phyloP scores from a whole-genome alignment of 2,797 vertebrate genomes.

The Urocyon cinereoargenteus region DNA sequence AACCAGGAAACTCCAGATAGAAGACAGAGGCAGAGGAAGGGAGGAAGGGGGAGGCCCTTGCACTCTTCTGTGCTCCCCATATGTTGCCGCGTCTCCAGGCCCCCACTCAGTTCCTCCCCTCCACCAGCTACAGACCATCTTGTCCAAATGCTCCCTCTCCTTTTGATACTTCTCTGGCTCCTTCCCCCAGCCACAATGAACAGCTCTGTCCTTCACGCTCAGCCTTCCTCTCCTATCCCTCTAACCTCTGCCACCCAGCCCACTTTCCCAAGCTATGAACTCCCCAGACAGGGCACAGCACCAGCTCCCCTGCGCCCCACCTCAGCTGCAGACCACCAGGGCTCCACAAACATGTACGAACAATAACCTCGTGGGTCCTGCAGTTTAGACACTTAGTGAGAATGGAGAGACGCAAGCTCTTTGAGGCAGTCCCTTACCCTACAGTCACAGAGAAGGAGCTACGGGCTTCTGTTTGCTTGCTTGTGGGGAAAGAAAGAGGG shows the following conservation, averaged over 20 bases:
- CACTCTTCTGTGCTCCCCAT: accelerated
- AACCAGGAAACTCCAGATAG: no score
- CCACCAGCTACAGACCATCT: background rate
- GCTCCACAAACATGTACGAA: no score
- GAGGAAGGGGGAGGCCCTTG: background rate
- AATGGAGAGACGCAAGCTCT: background rate
- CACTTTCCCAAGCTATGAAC: accelerated
- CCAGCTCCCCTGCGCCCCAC: accelerated
- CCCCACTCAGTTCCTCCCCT: background rate
- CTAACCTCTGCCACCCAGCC: background rate
- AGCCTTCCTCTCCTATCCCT: no score
- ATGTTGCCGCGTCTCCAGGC: accelerated
- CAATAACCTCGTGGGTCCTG: accelerated
- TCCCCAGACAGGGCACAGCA: accelerated
- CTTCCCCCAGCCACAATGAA: background rate
- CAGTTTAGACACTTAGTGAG: background rate
- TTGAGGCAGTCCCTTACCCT: background rate
- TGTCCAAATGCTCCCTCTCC: background rate
- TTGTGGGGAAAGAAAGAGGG: background rate
- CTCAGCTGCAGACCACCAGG: accelerated
- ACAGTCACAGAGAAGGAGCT: background rate
- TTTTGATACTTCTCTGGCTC: background rate
- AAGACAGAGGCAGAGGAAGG: accelerated
- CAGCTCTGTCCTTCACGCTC: background rate
- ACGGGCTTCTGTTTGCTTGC: background rate